Percentiles rank a stretch among this genome's conserved stretches.
Conservation (phyloP, 2,888 invertebrate species). For the Sarcophaga subvicina region DNA sequence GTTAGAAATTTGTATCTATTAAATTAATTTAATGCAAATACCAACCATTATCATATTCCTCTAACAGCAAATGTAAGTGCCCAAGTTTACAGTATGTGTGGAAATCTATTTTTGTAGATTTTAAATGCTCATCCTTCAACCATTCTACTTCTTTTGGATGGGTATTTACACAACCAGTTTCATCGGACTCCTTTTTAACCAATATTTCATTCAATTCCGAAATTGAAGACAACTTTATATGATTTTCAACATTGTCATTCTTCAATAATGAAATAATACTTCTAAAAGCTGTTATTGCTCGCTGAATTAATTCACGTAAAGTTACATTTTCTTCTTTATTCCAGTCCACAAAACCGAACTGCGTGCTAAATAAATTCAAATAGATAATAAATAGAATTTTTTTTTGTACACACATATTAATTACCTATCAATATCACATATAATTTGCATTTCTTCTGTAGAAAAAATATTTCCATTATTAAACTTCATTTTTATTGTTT, state of each 20-base stretch:
- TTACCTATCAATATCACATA: constrained; percentile 94
- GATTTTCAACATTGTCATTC: neutral
- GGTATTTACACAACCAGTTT: neutral
- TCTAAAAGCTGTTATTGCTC: constrained; percentile 93
- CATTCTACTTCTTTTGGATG: neutral
- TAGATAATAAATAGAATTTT: neutral
- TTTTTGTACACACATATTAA: neutral
- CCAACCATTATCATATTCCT: constrained; percentile 96
- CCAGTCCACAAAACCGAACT: constrained; percentile 94
- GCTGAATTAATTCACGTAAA: constrained; percentile 90
- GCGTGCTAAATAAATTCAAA: constrained; percentile 86
- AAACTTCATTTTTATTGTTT: constrained; percentile 28
- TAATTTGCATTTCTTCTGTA: constrained; percentile 91
- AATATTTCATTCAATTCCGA: neutral
- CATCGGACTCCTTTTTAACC: neutral
- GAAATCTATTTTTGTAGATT: constrained; percentile 84
- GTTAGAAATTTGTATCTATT: neutral
- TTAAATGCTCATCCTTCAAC: neutral
- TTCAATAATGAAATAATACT: constrained; percentile 87
- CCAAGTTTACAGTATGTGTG: constrained; percentile 97
- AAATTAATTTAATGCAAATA: neutral
- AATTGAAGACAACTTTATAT: neutral
- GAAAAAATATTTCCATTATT: constrained; percentile 82
- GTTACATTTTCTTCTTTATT: constrained; percentile 90
- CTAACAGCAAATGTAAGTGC: constrained; percentile 95